Evolutionary conservation across 2,888 invertebrate species (phyloP).

Genomic region (Drosophila ezoana): DNA sequence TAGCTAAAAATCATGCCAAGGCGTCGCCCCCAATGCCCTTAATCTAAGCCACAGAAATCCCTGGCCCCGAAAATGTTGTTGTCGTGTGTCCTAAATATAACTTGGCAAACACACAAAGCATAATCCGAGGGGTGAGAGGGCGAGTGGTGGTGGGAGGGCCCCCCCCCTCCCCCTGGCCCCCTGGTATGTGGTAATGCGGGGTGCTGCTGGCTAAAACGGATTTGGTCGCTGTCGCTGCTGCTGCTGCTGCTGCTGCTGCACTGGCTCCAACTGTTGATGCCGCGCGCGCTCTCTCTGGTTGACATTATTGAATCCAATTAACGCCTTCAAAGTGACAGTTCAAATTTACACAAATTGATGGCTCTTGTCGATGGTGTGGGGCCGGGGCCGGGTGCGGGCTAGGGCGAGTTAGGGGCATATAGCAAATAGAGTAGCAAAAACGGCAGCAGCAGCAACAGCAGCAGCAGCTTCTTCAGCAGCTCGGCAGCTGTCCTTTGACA

Average conservation of each 20-base stretch:
- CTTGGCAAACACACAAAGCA: constrained; percentile 32
- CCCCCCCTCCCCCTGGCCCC: no score
- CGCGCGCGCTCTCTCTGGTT: constrained; percentile 41
- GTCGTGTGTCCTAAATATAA: constrained; percentile 55
- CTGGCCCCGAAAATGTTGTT: constrained; percentile 41
- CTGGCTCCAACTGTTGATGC: constrained; percentile 36
- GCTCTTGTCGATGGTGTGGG: constrained; percentile 2
- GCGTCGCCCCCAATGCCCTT: constrained; percentile 13
- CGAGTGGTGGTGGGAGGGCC: not conserved
- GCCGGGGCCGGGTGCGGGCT: no score
- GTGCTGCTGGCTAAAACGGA: constrained; percentile 39
- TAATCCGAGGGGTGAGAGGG: not conserved
- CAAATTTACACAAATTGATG: constrained; percentile 81
- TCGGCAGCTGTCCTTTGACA: constrained; percentile 10
- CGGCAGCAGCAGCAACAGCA: not conserved
- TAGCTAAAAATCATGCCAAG: constrained; percentile 34
- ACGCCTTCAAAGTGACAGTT: constrained; percentile 82
- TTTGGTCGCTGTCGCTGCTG: constrained; percentile 32
- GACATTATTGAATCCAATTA: constrained; percentile 80
- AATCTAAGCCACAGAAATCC: constrained; percentile 57
- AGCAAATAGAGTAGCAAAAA: not conserved
- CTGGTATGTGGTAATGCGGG: not conserved
- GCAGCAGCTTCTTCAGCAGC: not conserved
- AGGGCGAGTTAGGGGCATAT: not conserved
- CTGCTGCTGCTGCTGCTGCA: constrained; percentile 28